A percentile compares a stretch with the other conserved stretches of the same genome.
phyloP scores from a whole-genome alignment of 2,888 invertebrate species.

The Catocala fraxini region DNA sequence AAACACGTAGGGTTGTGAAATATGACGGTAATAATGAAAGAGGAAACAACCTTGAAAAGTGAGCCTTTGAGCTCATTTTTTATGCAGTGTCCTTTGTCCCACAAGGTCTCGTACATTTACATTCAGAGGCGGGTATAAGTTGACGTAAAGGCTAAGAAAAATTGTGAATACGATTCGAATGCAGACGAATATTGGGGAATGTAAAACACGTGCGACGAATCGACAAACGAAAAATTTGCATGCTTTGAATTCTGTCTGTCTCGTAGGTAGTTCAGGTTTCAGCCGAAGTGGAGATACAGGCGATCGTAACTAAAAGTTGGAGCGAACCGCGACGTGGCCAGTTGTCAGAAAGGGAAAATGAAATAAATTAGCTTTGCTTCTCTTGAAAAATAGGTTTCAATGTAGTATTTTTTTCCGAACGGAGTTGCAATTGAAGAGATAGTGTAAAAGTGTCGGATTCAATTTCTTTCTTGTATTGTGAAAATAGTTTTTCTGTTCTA shows the following conservation, averaged over 20 bases:
- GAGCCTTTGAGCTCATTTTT: conserved; percentile 14
- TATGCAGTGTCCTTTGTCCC: conserved; percentile 17
- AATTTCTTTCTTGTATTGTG: not conserved
- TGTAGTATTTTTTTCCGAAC: conserved; percentile 6
- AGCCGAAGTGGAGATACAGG: conserved; percentile 19
- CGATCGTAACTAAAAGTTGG: conserved; percentile 32
- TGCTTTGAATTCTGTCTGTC: conserved; percentile 35
- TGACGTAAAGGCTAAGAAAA: conserved; percentile 19
- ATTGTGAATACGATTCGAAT: conserved; percentile 32
- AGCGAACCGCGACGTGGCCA: conserved; percentile 10
- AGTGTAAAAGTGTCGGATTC: not conserved
- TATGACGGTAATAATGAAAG: conserved; percentile 20
- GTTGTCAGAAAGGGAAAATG: conserved; percentile 23
- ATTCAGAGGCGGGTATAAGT: conserved; percentile 23
- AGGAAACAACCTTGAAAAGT: not conserved
- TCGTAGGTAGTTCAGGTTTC: conserved; percentile 17
- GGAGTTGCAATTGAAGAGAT: conserved; percentile 8
- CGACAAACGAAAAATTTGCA: conserved; percentile 43
- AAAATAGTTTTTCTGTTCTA: not conserved
- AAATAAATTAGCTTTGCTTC: conserved; percentile 21
- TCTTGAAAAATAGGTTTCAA: conserved; percentile 15
- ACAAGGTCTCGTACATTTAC: not conserved
- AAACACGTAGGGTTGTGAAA: conserved; percentile 17
- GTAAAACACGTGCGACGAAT: conserved; percentile 38
- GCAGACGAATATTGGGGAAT: conserved; percentile 36